phyloP scores from a whole-genome alignment of 2,797 vertebrate species.

The Loris lydekkerianus region DNA sequence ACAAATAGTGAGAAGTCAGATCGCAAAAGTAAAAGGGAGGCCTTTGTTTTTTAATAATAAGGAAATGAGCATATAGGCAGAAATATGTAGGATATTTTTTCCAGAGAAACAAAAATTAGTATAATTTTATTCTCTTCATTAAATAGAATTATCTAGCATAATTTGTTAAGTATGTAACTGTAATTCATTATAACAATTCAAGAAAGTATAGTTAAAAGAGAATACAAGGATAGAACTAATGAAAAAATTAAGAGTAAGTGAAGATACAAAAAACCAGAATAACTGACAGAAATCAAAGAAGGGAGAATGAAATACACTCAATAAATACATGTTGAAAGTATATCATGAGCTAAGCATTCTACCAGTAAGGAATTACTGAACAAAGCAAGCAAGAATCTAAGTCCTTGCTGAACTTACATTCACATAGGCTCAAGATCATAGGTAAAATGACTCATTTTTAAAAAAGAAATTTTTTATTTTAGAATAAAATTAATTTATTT shows the following conservation, averaged over 20 bases:
- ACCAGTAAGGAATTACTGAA: not conserved
- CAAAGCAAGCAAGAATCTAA: not conserved
- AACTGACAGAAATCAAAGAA: slow-evolving; percentile 16
- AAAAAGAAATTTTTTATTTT: not conserved
- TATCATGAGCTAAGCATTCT: not conserved
- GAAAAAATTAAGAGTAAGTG: not conserved
- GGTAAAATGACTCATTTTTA: slow-evolving; percentile 42
- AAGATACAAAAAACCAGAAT: not conserved
- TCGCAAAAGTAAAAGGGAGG: not conserved
- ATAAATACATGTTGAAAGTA: not conserved
- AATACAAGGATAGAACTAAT: slow-evolving; percentile 8
- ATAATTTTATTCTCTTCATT: slow-evolving; percentile 45
- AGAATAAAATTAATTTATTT: not conserved
- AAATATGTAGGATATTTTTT: slow-evolving; percentile 23
- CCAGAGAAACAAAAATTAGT: not conserved
- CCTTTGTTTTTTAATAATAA: not conserved
- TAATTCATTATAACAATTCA: slow-evolving; percentile 45
- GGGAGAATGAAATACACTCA: not conserved
- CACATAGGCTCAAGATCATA: not conserved
- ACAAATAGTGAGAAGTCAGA: not conserved
- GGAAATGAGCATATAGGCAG: not conserved
- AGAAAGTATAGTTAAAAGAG: slow-evolving; percentile 38
- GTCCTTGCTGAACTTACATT: not conserved
- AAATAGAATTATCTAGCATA: slow-evolving; percentile 42
- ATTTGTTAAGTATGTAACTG: slow-evolving; percentile 46